A percentile compares a stretch with the other conserved stretches of the same genome.
phyloP scores from a whole-genome alignment of 2,888 invertebrate genomes.

The Tuberolachnus salignus region DNA sequence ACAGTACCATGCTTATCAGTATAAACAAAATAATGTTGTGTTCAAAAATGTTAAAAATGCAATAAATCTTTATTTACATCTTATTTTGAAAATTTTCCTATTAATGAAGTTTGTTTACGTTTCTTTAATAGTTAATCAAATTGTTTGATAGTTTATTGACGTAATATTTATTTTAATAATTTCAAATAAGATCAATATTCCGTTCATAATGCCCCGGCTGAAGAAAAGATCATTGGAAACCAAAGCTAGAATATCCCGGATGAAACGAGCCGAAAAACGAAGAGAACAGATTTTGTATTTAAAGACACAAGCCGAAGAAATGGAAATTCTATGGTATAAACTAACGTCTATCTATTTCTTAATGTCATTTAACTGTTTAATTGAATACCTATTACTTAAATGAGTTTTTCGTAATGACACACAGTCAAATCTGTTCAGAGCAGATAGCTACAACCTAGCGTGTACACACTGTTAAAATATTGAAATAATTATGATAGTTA shows the following conservation, averaged over 20 bases:
- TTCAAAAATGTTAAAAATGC: conserved; percentile 6
- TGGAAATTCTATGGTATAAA: conserved; percentile 53
- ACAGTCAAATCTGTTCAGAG: no score
- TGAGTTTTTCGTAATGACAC: no score
- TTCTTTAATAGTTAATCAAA: not conserved
- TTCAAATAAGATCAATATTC: no score
- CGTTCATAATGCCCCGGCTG: conserved; percentile 31
- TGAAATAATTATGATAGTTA: no score
- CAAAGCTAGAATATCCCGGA: conserved; percentile 51
- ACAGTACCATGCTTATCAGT: conserved; percentile 41
- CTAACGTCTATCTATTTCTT: not conserved
- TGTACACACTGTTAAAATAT: no score
- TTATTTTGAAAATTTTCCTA: not conserved
- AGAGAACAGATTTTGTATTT: conserved; percentile 50
- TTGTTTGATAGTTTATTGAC: no score
- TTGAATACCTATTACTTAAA: no score
- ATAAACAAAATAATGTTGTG: conserved; percentile 45
- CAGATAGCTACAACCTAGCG: no score
- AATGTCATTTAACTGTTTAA: no score
- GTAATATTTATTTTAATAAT: no score
- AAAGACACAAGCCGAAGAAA: conserved; percentile 52
- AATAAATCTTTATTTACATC: conserved; percentile 8
- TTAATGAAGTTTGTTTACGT: not conserved
- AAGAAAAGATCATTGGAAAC: conserved; percentile 51
- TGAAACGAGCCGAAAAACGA: conserved; percentile 52